Conservation (phyloP, 1,140 invertebrate species). For the Drosophila elegans region DNA sequence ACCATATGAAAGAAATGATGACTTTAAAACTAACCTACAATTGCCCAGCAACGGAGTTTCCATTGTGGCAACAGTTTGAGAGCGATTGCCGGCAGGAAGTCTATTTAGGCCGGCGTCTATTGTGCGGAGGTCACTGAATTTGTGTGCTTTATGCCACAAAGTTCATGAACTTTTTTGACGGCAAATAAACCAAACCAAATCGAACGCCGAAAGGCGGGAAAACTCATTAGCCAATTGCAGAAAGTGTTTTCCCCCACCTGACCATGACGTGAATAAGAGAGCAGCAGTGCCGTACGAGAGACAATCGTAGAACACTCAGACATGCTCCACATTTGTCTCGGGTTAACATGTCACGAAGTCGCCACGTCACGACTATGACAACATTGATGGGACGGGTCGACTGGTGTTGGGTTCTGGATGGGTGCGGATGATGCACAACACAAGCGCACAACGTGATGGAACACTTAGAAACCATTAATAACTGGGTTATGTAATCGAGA, state of each 20-base stretch:
- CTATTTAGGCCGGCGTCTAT: conserved; percentile 71
- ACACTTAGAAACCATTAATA: conserved; percentile 75
- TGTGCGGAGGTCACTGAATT: conserved; percentile 66
- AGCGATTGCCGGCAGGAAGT: conserved; percentile 49
- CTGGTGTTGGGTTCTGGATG: neutral
- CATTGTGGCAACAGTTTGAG: conserved; percentile 65
- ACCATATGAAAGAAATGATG: conserved; percentile 67
- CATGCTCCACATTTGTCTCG: conserved; percentile 69
- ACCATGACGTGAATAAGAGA: conserved; percentile 60
- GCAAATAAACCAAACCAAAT: conserved; percentile 6
- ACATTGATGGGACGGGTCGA: conserved; percentile 11
- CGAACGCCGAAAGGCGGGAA: conserved; percentile 31
- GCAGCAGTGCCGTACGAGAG: neutral
- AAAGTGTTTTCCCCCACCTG: conserved; percentile 60
- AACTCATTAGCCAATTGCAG: conserved; percentile 79
- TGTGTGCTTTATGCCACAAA: conserved; percentile 53
- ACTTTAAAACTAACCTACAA: conserved; percentile 80
- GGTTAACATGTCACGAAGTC: conserved; percentile 72
- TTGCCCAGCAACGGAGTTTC: conserved; percentile 37
- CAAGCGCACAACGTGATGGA: conserved; percentile 29
- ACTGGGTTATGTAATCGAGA: conserved; percentile 78
- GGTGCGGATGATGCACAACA: conserved; percentile 7
- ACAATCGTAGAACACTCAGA: conserved; percentile 28
- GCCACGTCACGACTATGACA: conserved; percentile 66
- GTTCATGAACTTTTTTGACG: conserved; percentile 65